Percentiles rank a stretch among this genome's conserved stretches.
These are phyloP conservation scores for Premnoplex brunnescens DNA, from an alignment of 2,797 vertebrate genomes.

Conservation along the genomic window DNA sequence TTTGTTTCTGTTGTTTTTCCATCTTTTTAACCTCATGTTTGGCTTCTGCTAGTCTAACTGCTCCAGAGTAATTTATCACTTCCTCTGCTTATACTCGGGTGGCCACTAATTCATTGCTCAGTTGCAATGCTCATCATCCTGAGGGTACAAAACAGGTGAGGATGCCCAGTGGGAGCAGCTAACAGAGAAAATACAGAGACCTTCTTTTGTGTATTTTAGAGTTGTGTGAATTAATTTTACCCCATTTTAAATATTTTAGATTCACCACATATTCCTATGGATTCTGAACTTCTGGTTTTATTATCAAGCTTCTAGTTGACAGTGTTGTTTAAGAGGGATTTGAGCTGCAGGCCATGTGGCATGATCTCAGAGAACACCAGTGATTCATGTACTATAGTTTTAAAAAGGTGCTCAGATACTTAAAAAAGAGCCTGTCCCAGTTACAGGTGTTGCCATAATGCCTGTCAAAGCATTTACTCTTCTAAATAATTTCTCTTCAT, in stretches of 20 bases:
- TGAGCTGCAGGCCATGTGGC: neutral
- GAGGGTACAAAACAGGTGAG: neutral
- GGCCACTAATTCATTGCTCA: neutral
- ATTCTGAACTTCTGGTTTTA: neutral
- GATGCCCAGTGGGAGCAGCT: neutral
- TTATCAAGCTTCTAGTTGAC: neutral
- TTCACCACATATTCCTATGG: neutral
- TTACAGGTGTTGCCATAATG: neutral
- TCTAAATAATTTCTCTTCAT: neutral
- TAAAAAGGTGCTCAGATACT: neutral
- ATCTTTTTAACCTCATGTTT: neutral
- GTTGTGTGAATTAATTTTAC: neutral
- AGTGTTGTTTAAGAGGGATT: neutral
- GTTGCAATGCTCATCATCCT: rapidly evolving
- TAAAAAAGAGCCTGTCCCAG: neutral
- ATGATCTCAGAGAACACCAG: neutral
- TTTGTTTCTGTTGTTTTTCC: neutral
- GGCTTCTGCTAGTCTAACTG: neutral
- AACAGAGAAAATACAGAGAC: neutral
- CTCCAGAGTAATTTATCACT: neutral
- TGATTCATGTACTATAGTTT: neutral
- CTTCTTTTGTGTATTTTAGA: neutral
- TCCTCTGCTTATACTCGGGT: neutral
- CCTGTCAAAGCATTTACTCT: neutral
- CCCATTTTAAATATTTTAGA: neutral